Evolutionary conservation across 2,797 vertebrate species (phyloP).

Genomic region (Pseudocheirus occidentalis): DNA sequence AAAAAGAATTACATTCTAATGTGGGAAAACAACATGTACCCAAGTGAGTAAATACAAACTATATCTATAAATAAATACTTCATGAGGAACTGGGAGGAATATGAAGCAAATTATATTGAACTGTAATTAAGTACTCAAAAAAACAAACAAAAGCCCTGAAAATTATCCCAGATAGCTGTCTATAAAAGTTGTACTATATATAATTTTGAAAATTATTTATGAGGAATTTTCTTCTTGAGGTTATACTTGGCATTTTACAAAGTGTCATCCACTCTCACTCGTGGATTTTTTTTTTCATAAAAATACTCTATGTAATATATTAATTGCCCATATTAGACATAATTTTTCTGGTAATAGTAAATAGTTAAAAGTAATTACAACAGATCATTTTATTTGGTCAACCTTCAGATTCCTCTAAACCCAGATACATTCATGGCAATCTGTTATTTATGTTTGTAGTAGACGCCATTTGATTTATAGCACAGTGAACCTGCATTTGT

Average conservation of each 20-base stretch:
- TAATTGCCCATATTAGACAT: conserved; percentile 19
- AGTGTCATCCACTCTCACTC: conserved; percentile 28
- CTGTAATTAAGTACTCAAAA: not conserved
- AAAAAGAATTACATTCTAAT: not conserved
- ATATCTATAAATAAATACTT: not conserved
- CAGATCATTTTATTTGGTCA: not conserved
- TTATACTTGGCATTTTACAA: conserved; percentile 31
- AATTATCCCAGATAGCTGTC: not conserved
- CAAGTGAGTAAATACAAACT: not conserved
- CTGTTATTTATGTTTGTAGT: not conserved
- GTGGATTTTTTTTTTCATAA: not conserved
- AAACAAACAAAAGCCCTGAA: not conserved
- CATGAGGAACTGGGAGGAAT: not conserved
- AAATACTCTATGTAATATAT: conserved; percentile 26
- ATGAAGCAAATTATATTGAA: not conserved
- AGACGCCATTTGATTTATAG: not conserved
- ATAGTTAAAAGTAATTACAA: conserved; percentile 32
- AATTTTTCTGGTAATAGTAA: not conserved
- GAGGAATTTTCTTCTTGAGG: conserved; percentile 30
- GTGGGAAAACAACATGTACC: not conserved
- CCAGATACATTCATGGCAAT: conserved; percentile 12
- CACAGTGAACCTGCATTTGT: not conserved
- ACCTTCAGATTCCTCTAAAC: conserved; percentile 37
- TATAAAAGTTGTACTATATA: not conserved
- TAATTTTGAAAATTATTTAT: not conserved